phyloP scores from a whole-genome alignment of 2,888 invertebrate genomes.

The Alitta virens region DNA sequence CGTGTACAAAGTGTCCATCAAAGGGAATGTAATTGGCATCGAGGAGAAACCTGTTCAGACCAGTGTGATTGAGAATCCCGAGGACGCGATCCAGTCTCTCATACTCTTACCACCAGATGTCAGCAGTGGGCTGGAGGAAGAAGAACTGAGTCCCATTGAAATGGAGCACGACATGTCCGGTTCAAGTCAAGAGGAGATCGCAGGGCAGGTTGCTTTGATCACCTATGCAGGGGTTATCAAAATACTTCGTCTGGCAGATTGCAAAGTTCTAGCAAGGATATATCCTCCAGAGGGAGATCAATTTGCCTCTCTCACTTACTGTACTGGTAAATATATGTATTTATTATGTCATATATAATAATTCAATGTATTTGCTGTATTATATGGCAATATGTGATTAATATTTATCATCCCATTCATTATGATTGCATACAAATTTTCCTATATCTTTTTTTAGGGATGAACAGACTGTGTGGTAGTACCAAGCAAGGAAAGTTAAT shows the following conservation, averaged over 20 bases:
- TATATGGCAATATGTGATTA: too few species aligned
- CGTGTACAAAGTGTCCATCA: constrained; percentile 16
- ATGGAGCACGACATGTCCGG: constrained; percentile 51
- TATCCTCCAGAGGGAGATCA: constrained; percentile 39
- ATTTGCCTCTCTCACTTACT: constrained; percentile 81
- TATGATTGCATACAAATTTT: too few species aligned
- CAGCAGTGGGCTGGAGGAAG: constrained; percentile 37
- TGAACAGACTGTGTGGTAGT: constrained; percentile 82
- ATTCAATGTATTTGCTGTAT: too few species aligned
- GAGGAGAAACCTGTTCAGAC: constrained; percentile 65
- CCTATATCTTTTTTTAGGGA: constrained; percentile 59
- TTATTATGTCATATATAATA: too few species aligned
- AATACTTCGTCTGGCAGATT: constrained; percentile 70
- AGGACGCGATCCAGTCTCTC: constrained; percentile 37
- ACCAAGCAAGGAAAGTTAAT: constrained; percentile 78
- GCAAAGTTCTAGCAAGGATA: constrained; percentile 68
- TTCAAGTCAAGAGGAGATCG: neutral
- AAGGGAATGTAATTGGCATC: constrained; percentile 59
- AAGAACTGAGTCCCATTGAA: constrained; percentile 26
- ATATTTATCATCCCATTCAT: too few species aligned
- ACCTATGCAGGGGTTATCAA: constrained; percentile 74
- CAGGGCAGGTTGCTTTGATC: constrained; percentile 68
- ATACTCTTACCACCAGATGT: constrained; percentile 44
- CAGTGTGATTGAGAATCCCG: constrained; percentile 28
- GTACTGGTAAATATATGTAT: constrained; percentile 79